A percentile compares a stretch with the other conserved stretches of the same genome.
phyloP scores from a whole-genome alignment of 1,140 invertebrate species.

The Euborellia annulipes region DNA sequence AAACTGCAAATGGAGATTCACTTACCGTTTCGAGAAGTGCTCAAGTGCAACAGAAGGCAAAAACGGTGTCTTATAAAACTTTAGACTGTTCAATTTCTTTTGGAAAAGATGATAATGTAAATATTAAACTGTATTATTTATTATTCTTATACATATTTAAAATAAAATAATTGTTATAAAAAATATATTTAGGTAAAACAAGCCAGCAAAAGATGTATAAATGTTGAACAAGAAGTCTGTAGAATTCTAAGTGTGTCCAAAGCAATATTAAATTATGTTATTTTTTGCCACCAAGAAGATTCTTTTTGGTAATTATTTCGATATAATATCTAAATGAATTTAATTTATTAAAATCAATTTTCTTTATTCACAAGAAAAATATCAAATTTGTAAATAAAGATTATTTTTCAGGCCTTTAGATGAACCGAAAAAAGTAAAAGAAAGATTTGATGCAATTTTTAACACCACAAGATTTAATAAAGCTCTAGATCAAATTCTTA shows the following conservation, averaged over 20 bases:
- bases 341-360: neutral
- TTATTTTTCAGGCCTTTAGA: slow-evolving; percentile 58
- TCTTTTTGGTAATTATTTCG: slow-evolving; percentile 53
- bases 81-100: slow-evolving; percentile 48
- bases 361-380: neutral
- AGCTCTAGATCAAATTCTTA: slow-evolving; percentile 66
- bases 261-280: slow-evolving; percentile 86
- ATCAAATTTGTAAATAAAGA: slow-evolving; percentile 2
- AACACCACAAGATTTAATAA: slow-evolving; percentile 87
- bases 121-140: neutral
- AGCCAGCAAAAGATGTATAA: slow-evolving; percentile 47
- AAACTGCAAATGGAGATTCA: slow-evolving; percentile 39
- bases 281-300: slow-evolving; percentile 99
- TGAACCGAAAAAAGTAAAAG: slow-evolving; percentile 85
- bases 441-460: slow-evolving; percentile 97
- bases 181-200: slow-evolving; percentile 15
- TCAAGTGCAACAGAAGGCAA: slow-evolving; percentile 39
- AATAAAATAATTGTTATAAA: neutral
- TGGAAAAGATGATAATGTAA: slow-evolving; percentile 22
- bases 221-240: slow-evolving; percentile 51
- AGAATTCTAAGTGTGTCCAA: slow-evolving; percentile 73
- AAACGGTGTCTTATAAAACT: slow-evolving; percentile 41
- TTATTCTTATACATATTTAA: too few species aligned
- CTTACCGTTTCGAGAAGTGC: slow-evolving; percentile 44
- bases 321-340: neutral